Evolutionary conservation across 2,113 vertebrate species (phyloP).

Genomic region (Chaetodon trifascialis): DNA sequence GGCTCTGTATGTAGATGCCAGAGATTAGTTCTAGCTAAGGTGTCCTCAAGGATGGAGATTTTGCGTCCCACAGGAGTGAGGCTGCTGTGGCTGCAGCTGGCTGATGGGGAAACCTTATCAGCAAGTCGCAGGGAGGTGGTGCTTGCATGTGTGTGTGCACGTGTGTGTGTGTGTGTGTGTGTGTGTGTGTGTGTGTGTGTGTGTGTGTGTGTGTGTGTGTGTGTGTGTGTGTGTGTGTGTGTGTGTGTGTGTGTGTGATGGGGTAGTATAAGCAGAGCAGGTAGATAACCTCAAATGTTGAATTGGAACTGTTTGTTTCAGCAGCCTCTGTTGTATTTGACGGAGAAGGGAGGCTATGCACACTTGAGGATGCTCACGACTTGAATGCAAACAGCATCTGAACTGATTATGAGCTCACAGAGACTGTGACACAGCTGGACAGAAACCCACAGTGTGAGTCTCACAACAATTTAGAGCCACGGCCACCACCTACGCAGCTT

Average conservation of each 20-base stretch:
- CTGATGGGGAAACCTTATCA: conserved; percentile 36
- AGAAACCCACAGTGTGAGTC: conserved; percentile 16
- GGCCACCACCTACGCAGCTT: conserved; percentile 23
- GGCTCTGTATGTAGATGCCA: neutral
- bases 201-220: neutral
- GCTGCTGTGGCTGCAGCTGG: conserved; percentile 27
- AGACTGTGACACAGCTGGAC: conserved; percentile 35
- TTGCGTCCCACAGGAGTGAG: neutral
- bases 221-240: conserved; percentile 2
- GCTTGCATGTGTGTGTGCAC: conserved; percentile 4
- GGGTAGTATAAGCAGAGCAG: neutral
- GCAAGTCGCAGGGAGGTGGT: neutral
- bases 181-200: neutral
- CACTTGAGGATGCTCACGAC: neutral
- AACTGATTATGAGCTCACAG: conserved; percentile 4
- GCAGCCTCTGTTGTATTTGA: neutral
- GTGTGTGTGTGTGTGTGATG: neutral
- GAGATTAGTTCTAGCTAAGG: conserved; percentile 12
- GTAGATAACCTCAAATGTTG: neutral
- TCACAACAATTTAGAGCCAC: conserved; percentile 10
- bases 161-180: conserved; percentile 20
- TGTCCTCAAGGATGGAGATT: conserved; percentile 18
- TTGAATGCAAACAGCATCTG: conserved; percentile 1
- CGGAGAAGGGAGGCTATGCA: neutral
- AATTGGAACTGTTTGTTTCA: neutral